These are phyloP conservation scores for Euschistus heros DNA, from an alignment of 1,140 invertebrate genomes.

Conservation along the genomic window DNA sequence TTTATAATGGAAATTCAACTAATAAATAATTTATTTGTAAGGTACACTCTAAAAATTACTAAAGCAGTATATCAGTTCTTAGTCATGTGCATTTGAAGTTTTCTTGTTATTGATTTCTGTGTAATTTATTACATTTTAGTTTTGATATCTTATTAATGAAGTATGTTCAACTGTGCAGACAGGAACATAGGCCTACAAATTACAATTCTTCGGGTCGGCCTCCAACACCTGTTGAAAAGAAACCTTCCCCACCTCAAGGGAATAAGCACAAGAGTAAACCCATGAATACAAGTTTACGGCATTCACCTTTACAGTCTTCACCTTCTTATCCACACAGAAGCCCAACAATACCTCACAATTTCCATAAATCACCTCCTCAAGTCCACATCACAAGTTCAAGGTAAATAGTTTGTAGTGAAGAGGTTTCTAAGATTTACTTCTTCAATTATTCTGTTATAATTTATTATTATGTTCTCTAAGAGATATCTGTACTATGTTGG, in stretches of 20 bases:
- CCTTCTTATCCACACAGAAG: slow-evolving; percentile 40
- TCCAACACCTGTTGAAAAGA: slow-evolving; percentile 27
- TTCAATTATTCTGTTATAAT: too few relatives aligned
- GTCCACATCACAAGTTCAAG: slow-evolving; percentile 29
- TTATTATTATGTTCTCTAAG: too few relatives aligned
- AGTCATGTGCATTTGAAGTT: too few relatives aligned
- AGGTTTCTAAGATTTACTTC: too few relatives aligned
- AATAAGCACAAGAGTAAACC: slow-evolving; percentile 4
- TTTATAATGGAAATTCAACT: too few relatives aligned
- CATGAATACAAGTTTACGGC: slow-evolving; percentile 35
- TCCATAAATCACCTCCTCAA: slow-evolving; percentile 39
- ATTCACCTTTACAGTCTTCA: slow-evolving; percentile 42
- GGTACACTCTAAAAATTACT: too few relatives aligned
- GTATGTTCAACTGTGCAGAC: slow-evolving; percentile 29
- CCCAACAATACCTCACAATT: slow-evolving; percentile 37
- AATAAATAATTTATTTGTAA: too few relatives aligned
- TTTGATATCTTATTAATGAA: too few relatives aligned
- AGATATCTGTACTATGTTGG: too few relatives aligned
- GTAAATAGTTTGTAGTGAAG: slow-evolving; percentile 7
- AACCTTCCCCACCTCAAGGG: slow-evolving; percentile 26
- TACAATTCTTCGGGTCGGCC: slow-evolving; percentile 23
- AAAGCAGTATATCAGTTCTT: too few relatives aligned
- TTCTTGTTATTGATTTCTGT: too few relatives aligned
- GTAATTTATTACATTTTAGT: too few relatives aligned
- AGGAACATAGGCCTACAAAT: slow-evolving; percentile 37